phyloP scores from a whole-genome alignment of 2,797 vertebrate species.

The Helicolenus hilgendorfi region DNA sequence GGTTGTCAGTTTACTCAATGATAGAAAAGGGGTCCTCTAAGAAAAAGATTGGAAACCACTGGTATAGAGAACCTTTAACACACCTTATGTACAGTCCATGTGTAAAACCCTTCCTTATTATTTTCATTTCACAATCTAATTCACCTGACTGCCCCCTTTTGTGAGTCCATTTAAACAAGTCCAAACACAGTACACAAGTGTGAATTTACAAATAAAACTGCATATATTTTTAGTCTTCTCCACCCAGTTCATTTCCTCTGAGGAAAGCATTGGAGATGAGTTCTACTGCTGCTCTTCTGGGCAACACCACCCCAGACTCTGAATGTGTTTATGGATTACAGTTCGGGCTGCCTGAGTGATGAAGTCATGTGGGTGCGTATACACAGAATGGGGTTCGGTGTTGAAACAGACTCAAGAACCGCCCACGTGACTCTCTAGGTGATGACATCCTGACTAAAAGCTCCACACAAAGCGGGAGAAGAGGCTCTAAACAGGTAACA shows the following conservation, averaged over 20 bases:
- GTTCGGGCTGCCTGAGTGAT: slow-evolving; percentile 62
- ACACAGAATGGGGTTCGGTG: slow-evolving; percentile 36
- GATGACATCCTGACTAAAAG: slow-evolving; percentile 21
- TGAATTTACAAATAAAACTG: slow-evolving; percentile 5
- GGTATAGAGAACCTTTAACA: background rate
- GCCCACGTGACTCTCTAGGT: background rate
- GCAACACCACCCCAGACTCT: slow-evolving; percentile 58
- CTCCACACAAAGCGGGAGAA: background rate
- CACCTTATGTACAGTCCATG: background rate
- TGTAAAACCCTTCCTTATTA: background rate
- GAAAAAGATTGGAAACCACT: no score
- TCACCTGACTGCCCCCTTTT: background rate
- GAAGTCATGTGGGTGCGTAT: slow-evolving; percentile 62
- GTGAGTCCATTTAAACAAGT: background rate
- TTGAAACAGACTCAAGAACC: slow-evolving; percentile 33
- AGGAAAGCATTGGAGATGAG: slow-evolving; percentile 48
- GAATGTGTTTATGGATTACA: slow-evolving; percentile 67
- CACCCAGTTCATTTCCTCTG: slow-evolving; percentile 41
- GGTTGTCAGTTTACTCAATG: no score
- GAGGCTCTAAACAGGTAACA: slow-evolving; percentile 28
- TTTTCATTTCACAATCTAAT: background rate
- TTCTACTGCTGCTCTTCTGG: slow-evolving; percentile 61
- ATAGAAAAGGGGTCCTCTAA: no score
- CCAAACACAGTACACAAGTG: background rate
- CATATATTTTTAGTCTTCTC: slow-evolving; percentile 16